phyloP scores from a whole-genome alignment of 2,888 invertebrate genomes.

The Lordiphosa andalusiaca region DNA sequence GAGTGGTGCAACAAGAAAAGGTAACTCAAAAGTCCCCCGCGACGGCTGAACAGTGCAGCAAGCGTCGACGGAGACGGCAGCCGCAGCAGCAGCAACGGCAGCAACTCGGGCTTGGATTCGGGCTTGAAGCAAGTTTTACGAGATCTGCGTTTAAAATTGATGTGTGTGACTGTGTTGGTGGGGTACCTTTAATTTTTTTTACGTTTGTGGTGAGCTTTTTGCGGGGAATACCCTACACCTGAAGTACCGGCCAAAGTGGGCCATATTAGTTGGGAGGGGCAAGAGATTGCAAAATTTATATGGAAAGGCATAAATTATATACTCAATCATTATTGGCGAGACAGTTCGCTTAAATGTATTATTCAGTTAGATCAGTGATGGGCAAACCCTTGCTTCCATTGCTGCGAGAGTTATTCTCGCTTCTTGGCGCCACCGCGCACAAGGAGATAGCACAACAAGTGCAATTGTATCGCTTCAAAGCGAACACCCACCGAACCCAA shows the following conservation, averaged over 20 bases:
- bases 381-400: too few relatives aligned
- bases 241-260: not conserved
- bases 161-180: slow-evolving; percentile 39
- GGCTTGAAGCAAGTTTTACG: slow-evolving; percentile 63
- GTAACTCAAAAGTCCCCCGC: slow-evolving; percentile 6
- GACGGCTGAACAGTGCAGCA: slow-evolving; percentile 13
- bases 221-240: slow-evolving; percentile 13
- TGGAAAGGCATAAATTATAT: too few relatives aligned
- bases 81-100: slow-evolving; percentile 21
- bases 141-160: slow-evolving; percentile 57
- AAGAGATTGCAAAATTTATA: too few relatives aligned
- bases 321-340: too few relatives aligned
- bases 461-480: too few relatives aligned
- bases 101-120: not conserved
- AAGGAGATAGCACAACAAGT: too few relatives aligned
- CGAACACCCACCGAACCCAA: too few relatives aligned
- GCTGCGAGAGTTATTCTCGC: too few relatives aligned
- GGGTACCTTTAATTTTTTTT: slow-evolving; percentile 56
- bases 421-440: too few relatives aligned
- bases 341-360: too few relatives aligned
- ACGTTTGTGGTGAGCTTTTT: slow-evolving; percentile 42
- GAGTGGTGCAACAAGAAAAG: slow-evolving; percentile 68
- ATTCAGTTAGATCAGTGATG: too few relatives aligned
- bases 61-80: slow-evolving; percentile 38
- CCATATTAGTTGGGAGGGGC: slow-evolving; percentile 10